A percentile compares a stretch with the other conserved stretches of the same genome.
phyloP scores from a whole-genome alignment of 1,140 invertebrate genomes.

The Lanistes nyassanus region DNA sequence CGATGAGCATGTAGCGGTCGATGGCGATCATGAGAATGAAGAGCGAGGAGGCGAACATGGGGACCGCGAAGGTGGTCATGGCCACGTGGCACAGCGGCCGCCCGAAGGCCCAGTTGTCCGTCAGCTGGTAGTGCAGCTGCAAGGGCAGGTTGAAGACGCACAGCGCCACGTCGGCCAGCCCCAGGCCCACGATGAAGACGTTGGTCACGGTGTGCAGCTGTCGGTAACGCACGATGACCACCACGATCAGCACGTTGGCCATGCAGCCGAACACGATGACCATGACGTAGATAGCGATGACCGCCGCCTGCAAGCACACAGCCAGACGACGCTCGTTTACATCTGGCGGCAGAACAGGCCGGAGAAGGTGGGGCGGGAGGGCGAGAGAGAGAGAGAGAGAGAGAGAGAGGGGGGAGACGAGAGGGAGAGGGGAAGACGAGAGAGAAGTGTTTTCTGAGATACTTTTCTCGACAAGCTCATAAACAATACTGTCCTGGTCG shows the following conservation, averaged over 20 bases:
- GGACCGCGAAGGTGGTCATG: constrained; percentile 69
- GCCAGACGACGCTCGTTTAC: no score
- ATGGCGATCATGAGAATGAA: constrained; percentile 78
- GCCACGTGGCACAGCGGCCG: constrained; percentile 57
- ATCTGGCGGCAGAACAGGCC: no score
- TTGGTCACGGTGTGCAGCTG: constrained; percentile 98
- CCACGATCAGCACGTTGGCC: constrained; percentile 87
- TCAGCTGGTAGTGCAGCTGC: constrained; percentile 80
- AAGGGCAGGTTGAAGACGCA: constrained; percentile 87
- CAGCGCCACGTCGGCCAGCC: constrained; percentile 93
- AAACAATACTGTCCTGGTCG: no score
- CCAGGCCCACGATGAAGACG: constrained; percentile 95
- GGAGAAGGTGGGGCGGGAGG: no score
- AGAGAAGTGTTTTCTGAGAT: no score
- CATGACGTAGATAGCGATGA: constrained; percentile 59
- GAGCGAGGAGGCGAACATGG: constrained; percentile 77
- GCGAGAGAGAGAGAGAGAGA: no score
- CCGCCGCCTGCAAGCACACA: constrained; percentile 36
- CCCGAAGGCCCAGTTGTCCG: constrained; percentile 85
- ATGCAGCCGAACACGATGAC: constrained; percentile 63
- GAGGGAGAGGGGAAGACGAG: no score
- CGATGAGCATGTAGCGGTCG: constrained; percentile 76
- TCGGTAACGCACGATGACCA: constrained; percentile 87
- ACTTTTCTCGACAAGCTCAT: no score
- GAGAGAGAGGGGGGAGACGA: no score